phyloP scores from a whole-genome alignment of 2,797 vertebrate genomes.

The Hyperoplus lanceolatus region DNA sequence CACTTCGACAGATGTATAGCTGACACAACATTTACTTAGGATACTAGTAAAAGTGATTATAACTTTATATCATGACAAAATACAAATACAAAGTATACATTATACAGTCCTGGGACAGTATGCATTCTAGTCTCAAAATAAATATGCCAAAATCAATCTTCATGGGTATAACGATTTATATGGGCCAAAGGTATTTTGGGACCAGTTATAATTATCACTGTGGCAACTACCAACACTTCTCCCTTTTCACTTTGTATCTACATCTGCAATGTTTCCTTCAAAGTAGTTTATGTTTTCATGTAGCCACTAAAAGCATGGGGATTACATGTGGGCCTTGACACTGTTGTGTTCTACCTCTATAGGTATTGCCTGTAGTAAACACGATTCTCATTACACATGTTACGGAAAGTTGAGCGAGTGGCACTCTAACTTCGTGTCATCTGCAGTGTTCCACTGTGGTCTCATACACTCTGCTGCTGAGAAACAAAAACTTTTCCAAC shows the following conservation, averaged over 20 bases:
- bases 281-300: neutral
- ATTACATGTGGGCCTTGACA: constrained; percentile 21
- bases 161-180: neutral
- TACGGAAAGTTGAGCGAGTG: constrained; percentile 14
- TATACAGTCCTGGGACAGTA: neutral
- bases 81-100: too few species aligned
- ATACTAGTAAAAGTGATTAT: too few species aligned
- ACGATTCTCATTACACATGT: constrained; percentile 30
- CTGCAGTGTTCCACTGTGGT: neutral
- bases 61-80: too few species aligned
- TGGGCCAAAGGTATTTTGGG: neutral
- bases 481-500: constrained; percentile 20
- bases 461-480: neutral
- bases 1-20: too few species aligned
- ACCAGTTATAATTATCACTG: neutral
- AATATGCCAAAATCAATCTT: neutral
- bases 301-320: neutral
- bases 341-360: neutral
- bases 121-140: neutral
- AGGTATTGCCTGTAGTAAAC: constrained; percentile 5
- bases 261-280: neutral
- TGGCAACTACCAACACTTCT: neutral
- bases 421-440: neutral
- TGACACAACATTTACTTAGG: too few species aligned
- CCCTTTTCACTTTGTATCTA: neutral